A percentile compares a stretch with the other conserved stretches of the same genome.
Conservation (phyloP, 2,797 vertebrate genomes). For the Apogon talboti region DNA sequence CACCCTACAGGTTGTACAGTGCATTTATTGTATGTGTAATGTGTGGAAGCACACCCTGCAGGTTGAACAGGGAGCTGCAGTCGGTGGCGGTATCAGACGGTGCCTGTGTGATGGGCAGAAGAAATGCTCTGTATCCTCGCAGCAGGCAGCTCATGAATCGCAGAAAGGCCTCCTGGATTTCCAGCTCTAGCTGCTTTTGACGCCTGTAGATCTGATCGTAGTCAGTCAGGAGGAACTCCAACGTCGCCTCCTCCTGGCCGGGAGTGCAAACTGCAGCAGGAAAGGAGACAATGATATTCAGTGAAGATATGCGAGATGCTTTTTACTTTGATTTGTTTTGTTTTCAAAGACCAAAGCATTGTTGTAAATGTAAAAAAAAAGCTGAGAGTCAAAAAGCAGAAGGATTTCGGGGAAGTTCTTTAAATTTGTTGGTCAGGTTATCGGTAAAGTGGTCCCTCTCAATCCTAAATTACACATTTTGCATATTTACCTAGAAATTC, state of each 20-base stretch:
- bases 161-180: slow-evolving; percentile 92
- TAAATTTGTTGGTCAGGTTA: no score
- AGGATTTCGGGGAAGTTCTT: no score
- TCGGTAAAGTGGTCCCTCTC: no score
- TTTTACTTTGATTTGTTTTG: no score
- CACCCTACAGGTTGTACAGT: no score
- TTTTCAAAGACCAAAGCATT: no score
- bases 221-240: slow-evolving; percentile 93
- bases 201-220: slow-evolving; percentile 90
- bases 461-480: no score
- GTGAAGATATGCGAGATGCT: no score
- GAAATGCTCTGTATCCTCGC: slow-evolving; percentile 89
- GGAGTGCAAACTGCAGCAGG: slow-evolving; percentile 87
- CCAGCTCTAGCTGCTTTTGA: slow-evolving; percentile 92
- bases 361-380: no score
- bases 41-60: slow-evolving; percentile 85
- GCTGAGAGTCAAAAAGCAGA: no score
- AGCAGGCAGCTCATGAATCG: slow-evolving; percentile 94
- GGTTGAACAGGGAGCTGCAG: slow-evolving; percentile 90
- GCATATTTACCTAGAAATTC: no score
- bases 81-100: slow-evolving; percentile 88
- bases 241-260: slow-evolving; percentile 90
- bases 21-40: not conserved
- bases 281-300: not conserved
- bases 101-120: slow-evolving; percentile 91